Evolutionary conservation across 2,797 vertebrate species (phyloP), one percentile per base, ranked within the genome.

Genomic region (Fistularia commersonii): DNA sequence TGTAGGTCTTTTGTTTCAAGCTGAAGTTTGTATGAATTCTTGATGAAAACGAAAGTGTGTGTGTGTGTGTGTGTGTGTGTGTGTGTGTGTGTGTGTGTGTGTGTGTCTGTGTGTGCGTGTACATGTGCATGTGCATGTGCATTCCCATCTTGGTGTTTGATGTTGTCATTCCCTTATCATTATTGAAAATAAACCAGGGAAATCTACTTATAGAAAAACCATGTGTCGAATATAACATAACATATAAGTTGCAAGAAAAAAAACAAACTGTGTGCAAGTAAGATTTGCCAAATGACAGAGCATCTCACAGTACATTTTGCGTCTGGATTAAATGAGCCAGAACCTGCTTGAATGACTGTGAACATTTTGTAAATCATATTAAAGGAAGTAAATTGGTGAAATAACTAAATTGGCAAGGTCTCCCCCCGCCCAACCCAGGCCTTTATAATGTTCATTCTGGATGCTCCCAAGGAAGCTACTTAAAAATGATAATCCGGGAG

Each of bases 401-500:
- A 72, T 72, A 81, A 72, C 60, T 67, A 68, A 75, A 81, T 75
- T 79, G 55, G 38, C 61, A 55, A 33, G 53, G 52, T 61, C 43
- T 51, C 14, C 12, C 14, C 32, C 5, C 35, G 7, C 35, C 35
- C 42, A 65, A 50, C 45, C 45, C 73, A 64, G 48, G 67, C 69
- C 80, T 87, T 59, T 77, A 66, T 79, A 80, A 51, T 53, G 56
- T 69, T 80, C 60, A 71, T 81, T 82, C 65, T 54, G 69, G 57
- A 80, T 87, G 80, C 82, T 90, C 87, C 88, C 76, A 84, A 90
- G 83, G 87, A 90, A 89, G 87, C 84, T 90, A 90, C 83, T 92
- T 92, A 89, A 86, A 89, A 89, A 83, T 88, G 82, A 85, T 90
- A 91, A 91, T 92, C 88, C 89, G 79, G 78, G 76, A 74, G 87